phyloP scores from a whole-genome alignment of 2,888 invertebrate species.

The Leptopterna dolabrata region DNA sequence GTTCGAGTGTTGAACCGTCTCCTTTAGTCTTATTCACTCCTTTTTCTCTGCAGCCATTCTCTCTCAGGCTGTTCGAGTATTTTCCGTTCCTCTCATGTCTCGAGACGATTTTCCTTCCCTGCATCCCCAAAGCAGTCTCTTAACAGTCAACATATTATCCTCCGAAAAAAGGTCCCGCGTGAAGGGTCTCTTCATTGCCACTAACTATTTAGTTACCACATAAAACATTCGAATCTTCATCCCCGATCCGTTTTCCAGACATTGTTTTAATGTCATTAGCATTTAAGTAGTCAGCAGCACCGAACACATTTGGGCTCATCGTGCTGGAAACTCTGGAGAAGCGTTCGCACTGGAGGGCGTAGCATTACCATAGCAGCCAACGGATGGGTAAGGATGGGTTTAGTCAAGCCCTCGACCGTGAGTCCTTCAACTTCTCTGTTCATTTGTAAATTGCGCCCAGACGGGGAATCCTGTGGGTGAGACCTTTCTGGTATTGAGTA shows the following conservation, averaged over 20 bases:
- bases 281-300: not conserved
- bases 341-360: not conserved
- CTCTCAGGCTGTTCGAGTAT: not conserved
- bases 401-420: not conserved
- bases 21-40: not conserved
- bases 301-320: not conserved
- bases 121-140: not conserved
- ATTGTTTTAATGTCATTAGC: conserved; percentile 11
- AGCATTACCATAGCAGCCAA: not conserved
- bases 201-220: not conserved
- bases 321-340: not conserved
- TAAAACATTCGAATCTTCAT: not conserved
- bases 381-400: not conserved
- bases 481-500: too few species aligned
- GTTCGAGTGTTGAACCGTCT: conserved; percentile 4
- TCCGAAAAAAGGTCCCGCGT: not conserved
- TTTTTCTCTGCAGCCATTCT: not conserved
- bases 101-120: not conserved
- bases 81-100: not conserved
- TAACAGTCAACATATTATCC: conserved; percentile 1
- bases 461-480: not conserved
- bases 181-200: conserved; percentile 1
- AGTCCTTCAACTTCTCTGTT: not conserved
- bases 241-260: not conserved
- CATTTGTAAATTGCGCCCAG: not conserved